A percentile compares a stretch with the other conserved stretches of the same genome.
Conservation (phyloP, 2,797 vertebrate species). For the Thunnus albacares region DNA sequence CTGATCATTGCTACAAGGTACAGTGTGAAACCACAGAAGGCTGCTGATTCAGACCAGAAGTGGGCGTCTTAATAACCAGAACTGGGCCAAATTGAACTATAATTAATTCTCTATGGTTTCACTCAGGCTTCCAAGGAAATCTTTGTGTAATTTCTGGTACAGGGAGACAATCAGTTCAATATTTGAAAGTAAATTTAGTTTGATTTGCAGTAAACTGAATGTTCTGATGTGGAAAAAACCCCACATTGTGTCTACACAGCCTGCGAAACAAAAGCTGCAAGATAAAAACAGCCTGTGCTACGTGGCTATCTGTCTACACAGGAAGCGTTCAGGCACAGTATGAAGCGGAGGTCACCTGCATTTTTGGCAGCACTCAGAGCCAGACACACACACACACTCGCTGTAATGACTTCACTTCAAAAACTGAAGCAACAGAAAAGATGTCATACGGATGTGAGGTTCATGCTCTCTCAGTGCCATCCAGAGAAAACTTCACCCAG, state of each 20-base stretch:
- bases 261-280: too few species aligned
- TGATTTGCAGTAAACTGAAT: neutral
- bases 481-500: neutral
- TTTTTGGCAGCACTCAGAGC: too few species aligned
- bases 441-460: too few species aligned
- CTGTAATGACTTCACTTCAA: too few species aligned
- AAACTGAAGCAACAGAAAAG: too few species aligned
- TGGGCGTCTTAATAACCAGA: neutral
- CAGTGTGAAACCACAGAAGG: conserved; percentile 11
- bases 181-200: neutral
- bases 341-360: too few species aligned
- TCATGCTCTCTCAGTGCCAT: neutral
- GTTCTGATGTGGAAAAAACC: neutral
- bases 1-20: neutral
- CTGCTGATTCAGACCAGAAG: neutral
- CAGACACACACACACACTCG: too few species aligned
- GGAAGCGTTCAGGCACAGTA: too few species aligned
- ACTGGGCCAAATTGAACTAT: neutral
- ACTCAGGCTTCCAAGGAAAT: neutral
- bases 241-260: too few species aligned
- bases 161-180: neutral
- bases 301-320: too few species aligned
- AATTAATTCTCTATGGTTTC: neutral
- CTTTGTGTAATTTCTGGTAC: neutral
- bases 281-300: too few species aligned